Evolutionary conservation across 2,113 vertebrate species (phyloP), one percentile per base, ranked within the genome.

Genomic region (Corvus cornix): DNA sequence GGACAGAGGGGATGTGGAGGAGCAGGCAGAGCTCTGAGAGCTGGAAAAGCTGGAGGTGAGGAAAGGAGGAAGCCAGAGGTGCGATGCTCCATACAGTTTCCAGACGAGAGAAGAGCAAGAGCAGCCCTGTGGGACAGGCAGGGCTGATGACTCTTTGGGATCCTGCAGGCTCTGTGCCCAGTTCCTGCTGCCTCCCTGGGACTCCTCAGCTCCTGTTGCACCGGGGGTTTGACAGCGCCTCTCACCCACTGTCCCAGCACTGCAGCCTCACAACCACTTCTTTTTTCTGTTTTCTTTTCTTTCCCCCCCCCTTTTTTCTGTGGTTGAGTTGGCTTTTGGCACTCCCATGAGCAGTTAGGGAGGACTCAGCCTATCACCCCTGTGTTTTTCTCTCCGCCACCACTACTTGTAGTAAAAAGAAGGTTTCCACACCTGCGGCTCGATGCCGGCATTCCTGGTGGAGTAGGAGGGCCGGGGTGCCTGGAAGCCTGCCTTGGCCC

Each of bases 381-480:
- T 1, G 0, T 26, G 21, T 46, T 62, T 78, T 84, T 62, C 80
- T 84, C 80, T 90, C 83, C 5, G 4, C 80, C 84, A 78, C 37
- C 3, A 6, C 92, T 97, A 97, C 96, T 99, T 99, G 97, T 98
- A 98, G 88, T 98, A 99, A 95, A 98, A 98, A 95, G 98, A 98
- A 92, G 99, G 99, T 97, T 98, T 99, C 99, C 99, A 99, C 99
- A 99, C 99, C 99, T 99, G 99, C 12, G 99, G 97, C 96, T 98
- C 98, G 69, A 99, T 99, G 75, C 99, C 99, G 10, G 98, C 98
- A 15, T 98, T 99, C 97, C 98, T 98, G 91, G 99, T 98, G 91
- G 99, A 99, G 98, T 99, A 99, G 31, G 98, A 99, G 30, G 99
- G 99, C 82, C 99, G 98, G 33, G 99, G 99, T 18, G 98, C 98